Base-by-base conservation (phyloP, 2,888 invertebrate species). In the Pseudococcus viburni region DNA sequence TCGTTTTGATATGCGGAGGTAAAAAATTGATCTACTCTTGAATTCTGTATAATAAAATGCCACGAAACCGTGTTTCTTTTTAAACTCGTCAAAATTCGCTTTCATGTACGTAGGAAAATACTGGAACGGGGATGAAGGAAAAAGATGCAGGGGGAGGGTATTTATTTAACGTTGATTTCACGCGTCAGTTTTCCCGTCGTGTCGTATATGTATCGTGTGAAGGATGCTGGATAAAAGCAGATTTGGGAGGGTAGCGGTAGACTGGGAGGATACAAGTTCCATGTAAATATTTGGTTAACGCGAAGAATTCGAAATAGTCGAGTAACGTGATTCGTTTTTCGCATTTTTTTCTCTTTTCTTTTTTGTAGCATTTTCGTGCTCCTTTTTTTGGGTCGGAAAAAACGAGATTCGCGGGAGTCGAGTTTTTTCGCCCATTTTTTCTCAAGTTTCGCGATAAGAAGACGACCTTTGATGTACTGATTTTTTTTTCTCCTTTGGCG, bases 221-320 rank as follows among this genome's bases (percentile, higher is more conserved):
- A n/a, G 55, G 55, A 55, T 55, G 55, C 55, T 7, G 55, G 55
- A 55, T 55, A 55, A 55, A 55, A n/a, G 55, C 55, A n/a, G 55
- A 0, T 73, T 73, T 51, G 12, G 15, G 12, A 51, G 12, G 15
- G 15, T 4, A 51, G 15, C 26, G 48, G 48, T 64, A 19, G 22
- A 9, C 64, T 64, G 22, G 19, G 64, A 73, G 5, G 73, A 8
- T 73, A 17, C 73, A 73, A 73, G 33, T 73, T 15, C 33, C 73
- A 33, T 73, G 73, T 73, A 73, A 73, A 73, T 73, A 73, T 73
- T 73, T 73, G 73, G 73, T 73, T 73, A 73, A 73, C 73, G 11
- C 33, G 73, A 73, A 22, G 73, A 73, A 73, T 73, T 73, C 73
- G 33, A 73, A 73, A 73, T 33, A 73, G 26, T 73, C 15, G 73